phyloP scores from a whole-genome alignment of 2,113 vertebrate species.

The Balaeniceps rex region DNA sequence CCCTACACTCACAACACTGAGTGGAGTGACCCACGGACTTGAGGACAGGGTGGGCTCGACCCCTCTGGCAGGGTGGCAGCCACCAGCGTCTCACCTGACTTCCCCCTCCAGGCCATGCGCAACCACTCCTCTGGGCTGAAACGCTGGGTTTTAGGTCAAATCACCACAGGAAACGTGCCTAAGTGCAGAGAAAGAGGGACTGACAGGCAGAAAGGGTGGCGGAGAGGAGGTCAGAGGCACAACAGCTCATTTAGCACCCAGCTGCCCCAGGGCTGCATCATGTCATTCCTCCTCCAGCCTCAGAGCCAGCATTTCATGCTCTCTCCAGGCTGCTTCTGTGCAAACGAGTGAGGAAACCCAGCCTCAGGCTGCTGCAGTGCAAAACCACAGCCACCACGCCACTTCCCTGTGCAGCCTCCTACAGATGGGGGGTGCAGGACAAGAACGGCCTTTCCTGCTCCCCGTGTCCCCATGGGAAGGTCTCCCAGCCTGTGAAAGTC shows the following conservation, averaged over 20 bases:
- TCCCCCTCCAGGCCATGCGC: accelerated
- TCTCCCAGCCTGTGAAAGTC: neutral
- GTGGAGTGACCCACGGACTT: accelerated
- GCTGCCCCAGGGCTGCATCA: neutral
- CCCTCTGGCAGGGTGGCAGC: neutral
- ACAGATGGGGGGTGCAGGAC: neutral
- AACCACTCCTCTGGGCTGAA: neutral
- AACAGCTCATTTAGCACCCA: neutral
- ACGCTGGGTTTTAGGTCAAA: neutral
- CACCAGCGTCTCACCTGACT: neutral
- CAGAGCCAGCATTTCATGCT: neutral
- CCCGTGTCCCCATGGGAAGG: neutral
- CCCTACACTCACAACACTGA: accelerated
- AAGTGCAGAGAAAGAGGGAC: neutral
- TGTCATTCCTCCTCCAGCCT: neutral
- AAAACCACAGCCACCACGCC: accelerated
- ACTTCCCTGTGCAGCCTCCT: neutral
- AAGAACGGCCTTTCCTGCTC: neutral
- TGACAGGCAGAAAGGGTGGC: neutral
- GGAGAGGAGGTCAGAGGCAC: neutral
- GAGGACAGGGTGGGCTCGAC: neutral
- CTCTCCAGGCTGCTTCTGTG: neutral
- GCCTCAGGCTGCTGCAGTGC: neutral
- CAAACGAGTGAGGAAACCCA: neutral
- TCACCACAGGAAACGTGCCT: neutral